Evolutionary conservation across 1,140 invertebrate species (phyloP), one percentile per base, ranked within the genome.

Genomic region (Macrotrachela quadricornifera): DNA sequence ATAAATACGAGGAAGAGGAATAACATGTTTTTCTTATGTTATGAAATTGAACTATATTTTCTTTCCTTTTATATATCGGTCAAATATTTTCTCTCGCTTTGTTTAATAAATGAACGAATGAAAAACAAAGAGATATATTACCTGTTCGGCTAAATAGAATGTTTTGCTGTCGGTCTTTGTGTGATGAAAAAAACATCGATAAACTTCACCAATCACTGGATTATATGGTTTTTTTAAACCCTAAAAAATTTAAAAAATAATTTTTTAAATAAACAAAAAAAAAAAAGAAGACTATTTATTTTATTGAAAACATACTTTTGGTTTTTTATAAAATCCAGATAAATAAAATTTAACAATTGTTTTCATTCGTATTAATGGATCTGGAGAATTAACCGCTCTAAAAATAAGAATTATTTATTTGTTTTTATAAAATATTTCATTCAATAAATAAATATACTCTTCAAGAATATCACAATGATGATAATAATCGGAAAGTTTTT

Each of bases 171-270:
- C 79, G 60, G 80, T 81, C 51, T 68, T 60, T 1, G 77, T 75
- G 72, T 90, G 82, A 58, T 79, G 71, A 85, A 85, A 91, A 66
- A 78, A 86, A 62, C 86, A 91, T 0, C 86, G 75, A 68, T 87
- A 91, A 0, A 78, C 81, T 73, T 91, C 86, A 0, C 86, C 87
- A 39, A 91, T 71, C 44, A 91, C 82, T 1, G 86, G 85, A 74
- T 91, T 92, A 64, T 91, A 92, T 0, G 87, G 87, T 64, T 92
- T 92, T 68, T 91, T 91, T n/a, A 90, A 71, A 39, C 63, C 86
- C 67, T 30, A 30, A 30, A 30, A 30, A 30, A 4, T 4, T 30
- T 30, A 2, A 30, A 2, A 30, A 30, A n/a, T n/a, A n/a, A n/a
- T n/a, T n/a, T n/a, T n/a, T n/a, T n/a, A n/a, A n/a, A n/a, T n/a